These are phyloP conservation scores for Falcaria lacertinaria DNA, from an alignment of 2,888 invertebrate genomes.

Conservation along the genomic window DNA sequence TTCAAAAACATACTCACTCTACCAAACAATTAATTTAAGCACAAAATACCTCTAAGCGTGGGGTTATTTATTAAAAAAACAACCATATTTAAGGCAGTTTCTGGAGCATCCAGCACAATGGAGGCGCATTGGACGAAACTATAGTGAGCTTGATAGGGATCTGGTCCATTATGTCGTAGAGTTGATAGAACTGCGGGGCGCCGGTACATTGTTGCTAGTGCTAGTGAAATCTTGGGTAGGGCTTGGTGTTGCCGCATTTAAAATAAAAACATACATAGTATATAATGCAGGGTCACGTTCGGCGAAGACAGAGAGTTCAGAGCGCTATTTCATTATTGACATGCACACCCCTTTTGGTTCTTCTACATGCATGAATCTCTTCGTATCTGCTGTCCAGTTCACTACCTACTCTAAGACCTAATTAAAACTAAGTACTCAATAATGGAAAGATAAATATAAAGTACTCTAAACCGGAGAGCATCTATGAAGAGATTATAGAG, in stretches of 20 bases:
- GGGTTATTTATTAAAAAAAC: not conserved
- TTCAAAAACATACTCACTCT: not conserved
- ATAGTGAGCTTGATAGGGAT: constrained; percentile 30
- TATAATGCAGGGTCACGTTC: too few species aligned
- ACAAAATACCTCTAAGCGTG: not conserved
- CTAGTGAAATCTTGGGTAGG: not conserved
- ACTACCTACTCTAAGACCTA: too few species aligned
- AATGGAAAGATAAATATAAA: too few species aligned
- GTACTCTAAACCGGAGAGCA: too few species aligned
- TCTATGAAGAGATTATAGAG: too few species aligned
- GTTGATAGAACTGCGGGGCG: constrained; percentile 26
- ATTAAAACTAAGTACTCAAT: too few species aligned
- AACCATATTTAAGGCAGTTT: not conserved
- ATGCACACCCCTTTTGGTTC: too few species aligned
- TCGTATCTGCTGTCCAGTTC: too few species aligned
- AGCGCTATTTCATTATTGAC: too few species aligned
- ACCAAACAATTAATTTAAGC: not conserved
- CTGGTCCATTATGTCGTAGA: constrained; percentile 20
- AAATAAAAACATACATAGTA: too few species aligned
- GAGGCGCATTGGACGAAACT: constrained; percentile 21
- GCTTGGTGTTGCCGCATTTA: not conserved
- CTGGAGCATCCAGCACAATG: constrained; percentile 14
- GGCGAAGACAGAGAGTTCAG: too few species aligned
- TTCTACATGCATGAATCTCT: too few species aligned
- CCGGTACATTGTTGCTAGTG: not conserved